Conservation (phyloP, 2,888 invertebrate genomes). For the Trissolcus japonicus region DNA sequence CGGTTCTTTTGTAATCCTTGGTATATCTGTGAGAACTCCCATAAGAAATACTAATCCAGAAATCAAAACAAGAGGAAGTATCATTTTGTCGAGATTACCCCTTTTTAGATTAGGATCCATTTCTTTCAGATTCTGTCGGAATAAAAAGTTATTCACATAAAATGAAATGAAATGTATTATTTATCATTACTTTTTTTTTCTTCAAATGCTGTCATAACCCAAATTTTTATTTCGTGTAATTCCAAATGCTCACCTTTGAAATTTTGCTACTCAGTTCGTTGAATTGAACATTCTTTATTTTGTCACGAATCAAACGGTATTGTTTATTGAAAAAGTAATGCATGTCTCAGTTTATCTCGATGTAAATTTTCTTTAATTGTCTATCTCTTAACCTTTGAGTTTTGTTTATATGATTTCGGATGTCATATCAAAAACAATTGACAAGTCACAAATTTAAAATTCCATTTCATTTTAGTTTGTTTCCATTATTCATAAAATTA, state of each 20-base stretch:
- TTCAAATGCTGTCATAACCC: background rate
- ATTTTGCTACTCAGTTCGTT: conserved; percentile 4
- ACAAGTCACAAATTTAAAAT: too few relatives aligned
- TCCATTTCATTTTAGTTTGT: too few relatives aligned
- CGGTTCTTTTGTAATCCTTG: too few relatives aligned
- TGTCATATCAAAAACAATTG: too few relatives aligned
- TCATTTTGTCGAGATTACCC: too few relatives aligned
- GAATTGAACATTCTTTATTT: conserved; percentile 8
- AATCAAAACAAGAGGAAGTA: too few relatives aligned
- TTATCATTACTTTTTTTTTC: background rate
- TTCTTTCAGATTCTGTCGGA: background rate
- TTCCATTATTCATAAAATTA: too few relatives aligned
- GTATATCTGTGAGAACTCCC: too few relatives aligned
- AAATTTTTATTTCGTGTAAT: background rate
- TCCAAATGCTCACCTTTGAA: background rate
- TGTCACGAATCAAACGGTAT: conserved; percentile 13
- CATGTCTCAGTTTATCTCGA: background rate
- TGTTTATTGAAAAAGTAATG: conserved; percentile 21
- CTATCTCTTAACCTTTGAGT: background rate
- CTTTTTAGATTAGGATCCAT: too few relatives aligned
- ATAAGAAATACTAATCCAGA: too few relatives aligned
- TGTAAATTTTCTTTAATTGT: background rate
- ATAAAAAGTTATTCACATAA: background rate
- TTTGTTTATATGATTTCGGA: too few relatives aligned
- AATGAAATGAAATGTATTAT: background rate